These are phyloP conservation scores for Sinhomidia bicolor DNA, from an alignment of 2,888 invertebrate species.

Conservation along the genomic window DNA sequence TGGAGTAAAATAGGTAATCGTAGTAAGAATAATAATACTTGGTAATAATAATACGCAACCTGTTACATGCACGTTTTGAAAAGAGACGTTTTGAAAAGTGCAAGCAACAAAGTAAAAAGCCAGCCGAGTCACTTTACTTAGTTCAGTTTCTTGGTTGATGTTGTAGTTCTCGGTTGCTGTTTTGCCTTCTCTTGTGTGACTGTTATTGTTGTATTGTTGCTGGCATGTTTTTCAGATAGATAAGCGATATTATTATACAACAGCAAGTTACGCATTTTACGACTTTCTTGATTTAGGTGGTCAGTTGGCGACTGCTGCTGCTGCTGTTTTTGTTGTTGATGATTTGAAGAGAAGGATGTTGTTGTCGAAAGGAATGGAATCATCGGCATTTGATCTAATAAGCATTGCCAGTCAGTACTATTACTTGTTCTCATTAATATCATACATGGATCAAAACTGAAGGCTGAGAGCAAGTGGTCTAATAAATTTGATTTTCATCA, in stretches of 20 bases:
- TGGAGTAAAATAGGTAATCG: background rate
- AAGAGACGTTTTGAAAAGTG: conserved; percentile 39
- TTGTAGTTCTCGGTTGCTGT: conserved; percentile 25
- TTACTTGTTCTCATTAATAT: conserved; percentile 35
- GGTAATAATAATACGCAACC: conserved; percentile 36
- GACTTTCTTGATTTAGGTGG: conserved; percentile 69
- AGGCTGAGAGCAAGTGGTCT: conserved; percentile 54
- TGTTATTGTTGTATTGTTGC: conserved; percentile 46
- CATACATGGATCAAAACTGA: conserved; percentile 56
- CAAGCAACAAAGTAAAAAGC: conserved; percentile 54
- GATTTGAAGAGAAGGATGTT: conserved; percentile 23
- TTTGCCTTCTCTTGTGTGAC: conserved; percentile 11
- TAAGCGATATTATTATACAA: background rate
- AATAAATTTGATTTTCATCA: conserved; percentile 54
- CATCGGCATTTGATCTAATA: conserved; percentile 35
- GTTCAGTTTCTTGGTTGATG: conserved; percentile 37
- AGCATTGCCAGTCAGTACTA: conserved; percentile 12
- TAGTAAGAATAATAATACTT: too few species aligned
- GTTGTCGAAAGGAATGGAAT: conserved; percentile 48
- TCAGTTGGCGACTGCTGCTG: conserved; percentile 66
- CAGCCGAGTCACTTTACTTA: conserved; percentile 7
- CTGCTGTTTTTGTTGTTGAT: too few species aligned
- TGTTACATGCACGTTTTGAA: conserved; percentile 12
- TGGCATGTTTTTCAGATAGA: conserved; percentile 37
- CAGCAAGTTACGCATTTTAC: conserved; percentile 66